These are phyloP conservation scores for Pristiophorus japonicus DNA, from an alignment of 2,113 vertebrate genomes.

Conservation along the genomic window DNA sequence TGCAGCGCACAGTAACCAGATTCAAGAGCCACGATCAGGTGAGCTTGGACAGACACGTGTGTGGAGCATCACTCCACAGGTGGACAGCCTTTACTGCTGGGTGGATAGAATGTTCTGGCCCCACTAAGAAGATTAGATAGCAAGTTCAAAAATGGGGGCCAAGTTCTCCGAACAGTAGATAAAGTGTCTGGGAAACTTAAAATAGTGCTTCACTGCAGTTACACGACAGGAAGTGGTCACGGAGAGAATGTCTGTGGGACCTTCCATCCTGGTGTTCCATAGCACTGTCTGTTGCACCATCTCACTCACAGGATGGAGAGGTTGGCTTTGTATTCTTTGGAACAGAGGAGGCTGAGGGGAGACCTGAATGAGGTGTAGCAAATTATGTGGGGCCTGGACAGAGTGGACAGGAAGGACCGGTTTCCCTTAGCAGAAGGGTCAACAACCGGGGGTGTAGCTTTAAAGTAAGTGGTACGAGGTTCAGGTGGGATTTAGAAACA, in stretches of 20 bases:
- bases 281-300: no score
- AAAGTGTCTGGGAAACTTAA: not conserved
- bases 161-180: not conserved
- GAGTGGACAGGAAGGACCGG: no score
- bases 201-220: not conserved
- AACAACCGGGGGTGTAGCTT: no score
- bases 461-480: no score
- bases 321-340: no score
- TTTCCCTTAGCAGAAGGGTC: no score
- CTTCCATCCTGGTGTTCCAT: not conserved
- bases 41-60: not conserved
- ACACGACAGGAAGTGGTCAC: not conserved
- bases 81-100: not conserved
- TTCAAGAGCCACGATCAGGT: not conserved
- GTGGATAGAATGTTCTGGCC: not conserved
- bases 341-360: no score
- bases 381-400: no score
- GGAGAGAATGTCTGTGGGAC: not conserved
- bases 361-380: no score
- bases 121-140: not conserved
- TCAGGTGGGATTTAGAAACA: no score
- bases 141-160: not conserved
- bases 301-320: no score
- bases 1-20: not conserved
- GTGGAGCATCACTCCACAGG: not conserved